Evolutionary conservation across 2,888 invertebrate genomes (phyloP).

Genomic region (Gasteruption jaculator): DNA sequence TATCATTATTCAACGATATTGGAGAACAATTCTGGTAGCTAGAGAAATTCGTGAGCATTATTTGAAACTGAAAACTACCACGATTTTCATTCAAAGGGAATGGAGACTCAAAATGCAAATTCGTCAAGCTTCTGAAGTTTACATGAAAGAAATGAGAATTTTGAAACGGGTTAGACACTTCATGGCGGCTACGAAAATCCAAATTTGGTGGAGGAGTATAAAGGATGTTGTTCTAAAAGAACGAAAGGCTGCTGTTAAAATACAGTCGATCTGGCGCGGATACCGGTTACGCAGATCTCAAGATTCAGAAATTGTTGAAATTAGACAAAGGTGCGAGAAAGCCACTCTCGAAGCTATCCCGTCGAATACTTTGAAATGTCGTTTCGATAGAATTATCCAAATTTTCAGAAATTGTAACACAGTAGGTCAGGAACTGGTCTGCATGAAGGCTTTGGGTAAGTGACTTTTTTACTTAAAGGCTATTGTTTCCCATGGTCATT

Average conservation of each 20-base stretch:
- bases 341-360: constrained; percentile 38
- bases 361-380: constrained; percentile 43
- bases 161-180: not conserved
- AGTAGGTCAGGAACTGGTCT: constrained; percentile 45
- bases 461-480: constrained; percentile 2
- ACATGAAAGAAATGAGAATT: not conserved
- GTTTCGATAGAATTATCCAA: constrained; percentile 40
- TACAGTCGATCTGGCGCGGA: constrained; percentile 59
- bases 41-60: not conserved
- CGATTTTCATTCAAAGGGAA: constrained; percentile 17
- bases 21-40: constrained; percentile 15
- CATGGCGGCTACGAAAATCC: constrained; percentile 15
- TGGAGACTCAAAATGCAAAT: constrained; percentile 41
- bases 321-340: constrained; percentile 39
- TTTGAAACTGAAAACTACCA: constrained; percentile 2
- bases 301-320: constrained; percentile 28
- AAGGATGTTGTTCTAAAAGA: constrained; percentile 16
- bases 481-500: not conserved
- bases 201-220: constrained; percentile 26
- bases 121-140: not conserved
- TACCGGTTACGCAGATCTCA: constrained; percentile 38
- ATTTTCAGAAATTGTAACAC: constrained; percentile 38
- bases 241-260: constrained; percentile 57
- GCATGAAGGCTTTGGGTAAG: constrained; percentile 50
- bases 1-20: constrained; percentile 2